Conservation (phyloP, 2,888 invertebrate genomes). For the Chesias legatella region DNA sequence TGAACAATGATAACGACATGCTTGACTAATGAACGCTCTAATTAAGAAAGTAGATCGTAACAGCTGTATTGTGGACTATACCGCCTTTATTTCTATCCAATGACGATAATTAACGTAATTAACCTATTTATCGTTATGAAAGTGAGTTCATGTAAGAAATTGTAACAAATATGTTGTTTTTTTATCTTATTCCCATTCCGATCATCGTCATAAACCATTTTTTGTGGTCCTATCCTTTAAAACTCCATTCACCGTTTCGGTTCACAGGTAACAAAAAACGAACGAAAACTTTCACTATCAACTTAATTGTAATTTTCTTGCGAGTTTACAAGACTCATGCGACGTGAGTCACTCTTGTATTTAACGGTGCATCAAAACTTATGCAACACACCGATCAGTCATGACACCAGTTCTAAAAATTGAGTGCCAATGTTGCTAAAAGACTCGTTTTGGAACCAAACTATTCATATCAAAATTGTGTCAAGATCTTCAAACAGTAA, state of each 20-base stretch:
- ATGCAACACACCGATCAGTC: no score
- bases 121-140: constrained; percentile 1
- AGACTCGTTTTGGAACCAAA: constrained; percentile 40
- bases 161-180: no score
- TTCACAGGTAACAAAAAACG: constrained; percentile 9
- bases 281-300: no score
- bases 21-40: constrained; percentile 4
- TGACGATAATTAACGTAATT: no score
- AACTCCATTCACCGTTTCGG: constrained; percentile 14
- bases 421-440: constrained; percentile 3
- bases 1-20: constrained; percentile 24
- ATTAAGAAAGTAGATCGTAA: constrained; percentile 11
- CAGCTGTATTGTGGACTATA: neutral
- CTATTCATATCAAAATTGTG: constrained; percentile 60
- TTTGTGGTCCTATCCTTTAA: constrained; percentile 6
- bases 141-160: neutral
- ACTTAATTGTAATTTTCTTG: no score
- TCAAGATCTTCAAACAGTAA: constrained; percentile 73
- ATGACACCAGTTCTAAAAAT: no score
- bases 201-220: neutral
- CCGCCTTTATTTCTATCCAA: neutral
- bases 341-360: no score
- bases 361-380: no score
- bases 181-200: no score
- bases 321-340: no score